Conservation (phyloP, 1,140 invertebrate species). For the Dendrolimus kikuchii region DNA sequence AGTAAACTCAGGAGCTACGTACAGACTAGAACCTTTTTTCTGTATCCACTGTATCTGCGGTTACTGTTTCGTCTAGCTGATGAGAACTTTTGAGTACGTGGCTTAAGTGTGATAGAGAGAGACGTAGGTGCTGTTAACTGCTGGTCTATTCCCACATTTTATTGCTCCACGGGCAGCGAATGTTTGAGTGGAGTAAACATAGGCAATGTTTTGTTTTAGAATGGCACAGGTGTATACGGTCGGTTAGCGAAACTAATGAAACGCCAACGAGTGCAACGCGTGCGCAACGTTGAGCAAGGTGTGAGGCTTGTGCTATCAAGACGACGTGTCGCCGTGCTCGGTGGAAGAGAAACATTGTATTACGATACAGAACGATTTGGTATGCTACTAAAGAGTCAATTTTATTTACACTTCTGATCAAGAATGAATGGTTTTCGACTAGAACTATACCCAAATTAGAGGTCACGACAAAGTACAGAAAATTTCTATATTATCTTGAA, state of each 20-base stretch:
- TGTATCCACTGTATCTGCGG: no score
- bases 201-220: constrained; percentile 49
- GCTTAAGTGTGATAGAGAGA: no score
- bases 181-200: neutral
- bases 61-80: no score
- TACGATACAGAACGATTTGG: constrained; percentile 81
- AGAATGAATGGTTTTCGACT: no score
- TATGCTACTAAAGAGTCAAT: constrained; percentile 21
- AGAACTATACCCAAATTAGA: no score
- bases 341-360: constrained; percentile 79
- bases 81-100: no score
- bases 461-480: no score
- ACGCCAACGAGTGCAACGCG: constrained; percentile 69
- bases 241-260: constrained; percentile 77
- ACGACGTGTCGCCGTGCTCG: constrained; percentile 75
- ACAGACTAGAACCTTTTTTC: no score
- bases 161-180: neutral
- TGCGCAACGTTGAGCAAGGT: constrained; percentile 78
- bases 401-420: no score
- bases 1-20: no score
- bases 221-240: constrained; percentile 81
- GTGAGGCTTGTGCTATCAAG: constrained; percentile 73
- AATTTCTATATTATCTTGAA: no score
- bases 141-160: neutral
- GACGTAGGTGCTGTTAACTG: no score